Conservation (phyloP, 2,113 vertebrate genomes). For the Procavia capensis region DNA sequence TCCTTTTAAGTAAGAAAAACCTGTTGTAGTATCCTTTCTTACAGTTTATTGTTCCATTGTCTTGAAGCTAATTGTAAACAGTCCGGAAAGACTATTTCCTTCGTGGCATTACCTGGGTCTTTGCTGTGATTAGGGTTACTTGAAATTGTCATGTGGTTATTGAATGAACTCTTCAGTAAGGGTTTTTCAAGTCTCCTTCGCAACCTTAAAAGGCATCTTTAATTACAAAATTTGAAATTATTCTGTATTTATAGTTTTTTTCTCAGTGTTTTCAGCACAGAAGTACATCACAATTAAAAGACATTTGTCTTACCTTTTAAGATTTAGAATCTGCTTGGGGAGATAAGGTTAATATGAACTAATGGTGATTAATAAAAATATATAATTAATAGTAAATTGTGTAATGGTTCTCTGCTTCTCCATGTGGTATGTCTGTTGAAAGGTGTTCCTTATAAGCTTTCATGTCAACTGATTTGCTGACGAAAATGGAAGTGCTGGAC, state of each 20-base stretch:
- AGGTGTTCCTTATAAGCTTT: slow-evolving; percentile 33
- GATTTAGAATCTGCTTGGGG: not conserved
- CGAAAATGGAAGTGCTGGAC: slow-evolving; percentile 40
- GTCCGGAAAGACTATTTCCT: not conserved
- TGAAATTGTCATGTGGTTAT: not conserved
- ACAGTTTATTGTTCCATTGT: not conserved
- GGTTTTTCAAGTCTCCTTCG: not conserved
- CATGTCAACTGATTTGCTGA: slow-evolving; percentile 2
- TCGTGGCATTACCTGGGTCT: not conserved
- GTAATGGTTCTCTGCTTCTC: not conserved
- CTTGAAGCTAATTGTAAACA: not conserved
- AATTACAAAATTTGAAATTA: slow-evolving; percentile 19
- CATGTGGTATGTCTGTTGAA: not conserved
- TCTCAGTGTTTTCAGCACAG: not conserved
- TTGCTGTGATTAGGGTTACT: slow-evolving; percentile 31
- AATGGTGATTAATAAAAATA: not conserved
- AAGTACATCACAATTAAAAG: not conserved
- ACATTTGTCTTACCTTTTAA: slow-evolving; percentile 34
- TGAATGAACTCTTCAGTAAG: slow-evolving; percentile 45
- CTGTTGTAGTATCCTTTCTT: not conserved
- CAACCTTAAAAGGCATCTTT: slow-evolving; percentile 5
- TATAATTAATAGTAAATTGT: slow-evolving; percentile 25
- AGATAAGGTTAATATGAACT: slow-evolving; percentile 21
- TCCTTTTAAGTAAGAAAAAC: not conserved
- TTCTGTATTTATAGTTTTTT: not conserved